Evolutionary conservation across 2,113 vertebrate species (phyloP), one percentile per base, ranked within the genome.

Genomic region (Forbesichthys agassizii): DNA sequence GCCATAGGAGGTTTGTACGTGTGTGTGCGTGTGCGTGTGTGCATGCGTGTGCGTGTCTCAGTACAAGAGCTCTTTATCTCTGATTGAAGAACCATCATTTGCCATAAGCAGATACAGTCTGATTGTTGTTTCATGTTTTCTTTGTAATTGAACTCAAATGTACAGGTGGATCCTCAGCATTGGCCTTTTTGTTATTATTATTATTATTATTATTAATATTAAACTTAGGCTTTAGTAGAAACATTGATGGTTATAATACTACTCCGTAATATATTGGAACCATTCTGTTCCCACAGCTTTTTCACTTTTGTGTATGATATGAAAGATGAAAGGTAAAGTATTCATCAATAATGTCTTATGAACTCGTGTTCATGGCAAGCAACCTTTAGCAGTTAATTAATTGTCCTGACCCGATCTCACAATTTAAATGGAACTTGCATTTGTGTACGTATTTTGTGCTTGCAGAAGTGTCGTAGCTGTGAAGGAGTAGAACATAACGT

Each of bases 111-210:
- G 5, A 49, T 33, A 52, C 61, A 65, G 36, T 48, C 13, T 53
- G 11, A 70, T 52, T 74, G 57, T 49, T 56, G 33, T 61, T 82
- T 84, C 77, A 73, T 69, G 65, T 82, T 67, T 80, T 61, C 36
- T 10, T 51, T 48, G 14, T 62, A 57, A 54, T 33, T 67, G 49
- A 49, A 63, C 58, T 68, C 60, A 48, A 48, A 16, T 64, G 61
- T 69, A 55, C 42, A 77, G 74, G 70, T 78, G 75, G 2, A 3
- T 71, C 66, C n/a, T 62, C 27, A 64, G 46, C 54, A 11, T 67
- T 66, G 69, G 61, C 53, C 52, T 58, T 66, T 16, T 48, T 64
- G 71, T 27, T 27, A 27, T 27, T 27, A 27, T 27, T 27, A 27
- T 27, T 27, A 27, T 27, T 27, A 27, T 27, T 27, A 27, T 27